Percentiles rank a stretch among this genome's conserved stretches.
phyloP scores from a whole-genome alignment of 2,113 vertebrate genomes.

The Nymphicus hollandicus region DNA sequence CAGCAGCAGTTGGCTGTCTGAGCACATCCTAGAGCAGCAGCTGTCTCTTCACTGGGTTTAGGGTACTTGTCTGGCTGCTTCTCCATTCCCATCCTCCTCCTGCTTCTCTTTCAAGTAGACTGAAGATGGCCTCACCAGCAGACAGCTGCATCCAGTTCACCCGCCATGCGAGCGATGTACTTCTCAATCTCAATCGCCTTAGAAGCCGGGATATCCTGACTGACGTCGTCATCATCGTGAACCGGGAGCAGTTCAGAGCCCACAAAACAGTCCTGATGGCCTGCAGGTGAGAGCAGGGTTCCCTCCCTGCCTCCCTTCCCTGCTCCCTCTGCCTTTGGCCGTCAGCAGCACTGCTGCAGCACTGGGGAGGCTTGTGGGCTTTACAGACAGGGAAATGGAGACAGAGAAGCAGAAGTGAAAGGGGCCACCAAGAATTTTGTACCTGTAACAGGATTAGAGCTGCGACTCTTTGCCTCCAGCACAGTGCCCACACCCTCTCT shows the following conservation, averaged over 20 bases:
- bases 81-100: background rate
- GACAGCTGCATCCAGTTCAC: constrained; percentile 99
- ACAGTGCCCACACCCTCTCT: background rate
- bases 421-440: background rate
- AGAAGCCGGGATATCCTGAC: constrained; percentile 94
- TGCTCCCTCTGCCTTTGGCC: background rate
- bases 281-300: constrained; percentile 84
- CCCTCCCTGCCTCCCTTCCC: background rate
- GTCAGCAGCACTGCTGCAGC: background rate
- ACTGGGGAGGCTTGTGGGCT: fast-evolving
- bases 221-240: constrained; percentile 93
- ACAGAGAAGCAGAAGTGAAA: background rate
- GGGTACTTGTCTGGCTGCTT: background rate
- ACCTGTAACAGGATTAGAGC: background rate
- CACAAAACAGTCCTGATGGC: constrained; percentile 99
- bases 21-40: background rate
- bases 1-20: background rate
- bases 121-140: constrained; percentile 91
- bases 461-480: background rate
- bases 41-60: background rate
- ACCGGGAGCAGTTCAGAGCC: constrained; percentile 93
- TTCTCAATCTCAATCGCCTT: constrained; percentile 95
- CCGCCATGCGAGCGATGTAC: constrained; percentile 93
- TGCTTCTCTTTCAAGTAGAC: constrained; percentile 60
- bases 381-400: background rate